phyloP scores from a whole-genome alignment of 2,113 vertebrate species.

The Australoheros scitulus region DNA sequence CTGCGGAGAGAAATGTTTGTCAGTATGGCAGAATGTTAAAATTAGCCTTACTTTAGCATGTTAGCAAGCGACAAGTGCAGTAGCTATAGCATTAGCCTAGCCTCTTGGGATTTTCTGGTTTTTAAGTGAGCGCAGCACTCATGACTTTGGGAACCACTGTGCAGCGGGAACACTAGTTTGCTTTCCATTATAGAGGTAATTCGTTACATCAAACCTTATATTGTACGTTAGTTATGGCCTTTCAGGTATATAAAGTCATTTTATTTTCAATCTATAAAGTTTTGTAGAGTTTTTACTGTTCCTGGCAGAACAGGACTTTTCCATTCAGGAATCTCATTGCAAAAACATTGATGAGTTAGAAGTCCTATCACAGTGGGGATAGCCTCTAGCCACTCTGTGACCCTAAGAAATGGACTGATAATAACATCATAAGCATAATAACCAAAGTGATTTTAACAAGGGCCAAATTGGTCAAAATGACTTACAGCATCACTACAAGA shows the following conservation, averaged over 20 bases:
- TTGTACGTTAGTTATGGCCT: background rate
- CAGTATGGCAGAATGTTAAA: background rate
- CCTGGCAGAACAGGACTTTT: background rate
- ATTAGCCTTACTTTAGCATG: background rate
- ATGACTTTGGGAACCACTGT: too few relatives aligned
- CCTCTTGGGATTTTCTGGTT: too few relatives aligned
- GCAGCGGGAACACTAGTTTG: too few relatives aligned
- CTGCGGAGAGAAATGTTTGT: background rate
- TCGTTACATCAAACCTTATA: background rate
- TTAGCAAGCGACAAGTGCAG: background rate
- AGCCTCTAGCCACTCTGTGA: too few relatives aligned
- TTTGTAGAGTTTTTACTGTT: background rate
- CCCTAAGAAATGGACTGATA: background rate
- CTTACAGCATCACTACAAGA: background rate
- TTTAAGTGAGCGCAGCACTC: too few relatives aligned
- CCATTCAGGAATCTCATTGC: background rate
- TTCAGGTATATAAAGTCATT: background rate
- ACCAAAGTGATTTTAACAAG: too few relatives aligned
- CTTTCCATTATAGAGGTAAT: background rate
- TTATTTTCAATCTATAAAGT: slow-evolving; percentile 2
- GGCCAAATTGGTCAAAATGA: too few relatives aligned
- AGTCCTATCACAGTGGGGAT: background rate
- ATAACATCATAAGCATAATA: too few relatives aligned
- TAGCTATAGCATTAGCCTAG: background rate
- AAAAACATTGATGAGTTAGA: background rate